phyloP scores from a whole-genome alignment of 2,797 vertebrate genomes.

The Gastrophryne carolinensis region DNA sequence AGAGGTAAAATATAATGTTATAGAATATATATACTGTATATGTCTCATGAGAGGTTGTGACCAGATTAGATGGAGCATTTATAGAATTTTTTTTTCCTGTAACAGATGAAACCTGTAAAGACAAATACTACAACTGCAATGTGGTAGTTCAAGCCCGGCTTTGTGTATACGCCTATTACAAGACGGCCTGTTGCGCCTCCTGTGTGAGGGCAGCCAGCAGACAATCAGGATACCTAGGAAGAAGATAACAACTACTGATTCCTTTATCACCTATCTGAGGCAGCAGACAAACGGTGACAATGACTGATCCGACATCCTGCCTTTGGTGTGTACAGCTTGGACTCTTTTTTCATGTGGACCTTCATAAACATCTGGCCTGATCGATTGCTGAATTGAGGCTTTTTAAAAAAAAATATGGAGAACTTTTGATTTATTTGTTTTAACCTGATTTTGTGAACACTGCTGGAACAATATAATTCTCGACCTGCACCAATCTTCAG shows the following conservation, averaged over 20 bases:
- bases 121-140: slow-evolving; percentile 94
- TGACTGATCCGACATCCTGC: slow-evolving; percentile 25
- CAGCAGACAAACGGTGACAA: slow-evolving; percentile 30
- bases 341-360: slow-evolving; percentile 42
- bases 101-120: slow-evolving; percentile 89
- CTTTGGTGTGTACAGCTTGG: slow-evolving; percentile 25
- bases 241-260: slow-evolving; percentile 71
- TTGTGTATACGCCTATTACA: slow-evolving; percentile 94
- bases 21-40: too few species aligned
- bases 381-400: slow-evolving; percentile 29
- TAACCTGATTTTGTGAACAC: slow-evolving; percentile 39
- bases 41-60: too few species aligned
- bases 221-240: slow-evolving; percentile 69
- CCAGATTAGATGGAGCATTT: too few species aligned
- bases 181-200: slow-evolving; percentile 87
- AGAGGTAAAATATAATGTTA: too few species aligned
- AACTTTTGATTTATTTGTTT: slow-evolving; percentile 39
- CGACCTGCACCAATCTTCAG: background rate
- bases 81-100: slow-evolving; percentile 26
- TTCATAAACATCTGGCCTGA: slow-evolving; percentile 46
- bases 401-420: slow-evolving; percentile 51
- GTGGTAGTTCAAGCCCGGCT: slow-evolving; percentile 96
- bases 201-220: slow-evolving; percentile 78
- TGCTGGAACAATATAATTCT: slow-evolving; percentile 27
- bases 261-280: background rate